Base-by-base conservation (phyloP, 2,113 vertebrate genomes). In the Indri indri region DNA sequence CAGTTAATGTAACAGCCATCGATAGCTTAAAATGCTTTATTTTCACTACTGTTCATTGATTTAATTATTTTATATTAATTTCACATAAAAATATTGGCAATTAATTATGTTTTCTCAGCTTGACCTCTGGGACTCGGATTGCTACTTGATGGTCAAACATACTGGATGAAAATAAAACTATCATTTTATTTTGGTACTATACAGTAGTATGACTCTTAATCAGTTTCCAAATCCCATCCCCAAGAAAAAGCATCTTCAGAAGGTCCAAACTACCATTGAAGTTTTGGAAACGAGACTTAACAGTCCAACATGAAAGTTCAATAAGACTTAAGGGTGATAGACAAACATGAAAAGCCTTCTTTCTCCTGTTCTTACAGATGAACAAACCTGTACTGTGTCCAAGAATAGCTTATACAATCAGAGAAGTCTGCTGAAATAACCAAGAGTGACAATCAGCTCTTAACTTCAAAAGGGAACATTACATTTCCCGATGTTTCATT, bases 391-490 rank as follows among this genome's bases (percentile, higher is more conserved):
- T 40, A 50, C 37, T 77, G n/a, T 32, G 9, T 42, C 40, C 63
- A 92, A 90, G 40, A 88, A 86, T n/a, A 86, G 32, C 88, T 94
- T 90, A 96, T 27, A 70, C 4, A 94, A 96, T 73, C 79, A 96
- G 88, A 91, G n/a, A 34, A 25, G 73, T 88, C 57, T 95, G 34
- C 20, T 85, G 47, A 96, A 91, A 89, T 89, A 91, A 91, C 73
- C 70, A 87, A 45, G 66, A 94, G 61, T 61, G 40, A 91, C 89
- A 91, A 90, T 91, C 88, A 90, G 13, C 40, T 71, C 37, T 71
- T 47, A 83, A 79, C 92, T 90, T 91, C 87, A 84, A 94, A 97
- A 90, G 65, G 18, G 6, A 94, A 34, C 20, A 65, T 45, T 1
- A 12, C 7, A 74, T 68, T 77, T 65, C 30, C 34, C 34, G 17